These are phyloP conservation scores for Chascanopsetta lugubris DNA, from an alignment of 2,113 vertebrate genomes.

Conservation along the genomic window DNA sequence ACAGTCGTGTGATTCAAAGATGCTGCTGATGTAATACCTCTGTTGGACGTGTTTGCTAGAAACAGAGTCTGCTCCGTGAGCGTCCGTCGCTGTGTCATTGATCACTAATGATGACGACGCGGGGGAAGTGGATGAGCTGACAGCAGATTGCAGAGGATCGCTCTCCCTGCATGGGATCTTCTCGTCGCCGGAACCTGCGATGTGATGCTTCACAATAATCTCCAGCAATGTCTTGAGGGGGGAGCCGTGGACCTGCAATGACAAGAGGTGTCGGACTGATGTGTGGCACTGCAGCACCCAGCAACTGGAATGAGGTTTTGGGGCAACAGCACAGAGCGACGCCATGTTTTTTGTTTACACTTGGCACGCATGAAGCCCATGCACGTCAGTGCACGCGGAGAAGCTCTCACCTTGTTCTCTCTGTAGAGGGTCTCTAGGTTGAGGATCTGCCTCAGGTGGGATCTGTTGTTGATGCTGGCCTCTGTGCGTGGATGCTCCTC, in stretches of 20 bases:
- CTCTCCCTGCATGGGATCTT: constrained; percentile 18
- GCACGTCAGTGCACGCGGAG: background rate
- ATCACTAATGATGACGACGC: constrained; percentile 17
- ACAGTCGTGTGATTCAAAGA: background rate
- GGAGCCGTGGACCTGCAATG: constrained; percentile 65
- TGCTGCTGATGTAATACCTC: constrained; percentile 39
- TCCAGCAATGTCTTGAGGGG: constrained; percentile 92
- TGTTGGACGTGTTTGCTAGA: constrained; percentile 6
- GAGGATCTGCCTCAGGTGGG: constrained; percentile 84
- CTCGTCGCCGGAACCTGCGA: constrained; percentile 1
- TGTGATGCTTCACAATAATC: constrained; percentile 87
- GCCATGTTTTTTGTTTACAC: background rate
- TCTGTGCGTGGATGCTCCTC: constrained; percentile 87
- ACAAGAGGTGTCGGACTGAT: constrained; percentile 4
- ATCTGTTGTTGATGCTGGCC: constrained; percentile 91
- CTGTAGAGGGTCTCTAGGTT: constrained; percentile 88
- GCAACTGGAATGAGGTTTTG: background rate
- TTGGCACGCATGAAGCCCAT: background rate
- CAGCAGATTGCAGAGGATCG: background rate
- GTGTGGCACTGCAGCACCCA: background rate
- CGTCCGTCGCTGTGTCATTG: constrained; percentile 17
- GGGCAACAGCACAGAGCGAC: too few relatives aligned
- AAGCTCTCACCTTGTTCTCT: constrained; percentile 86
- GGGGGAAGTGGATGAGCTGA: background rate
- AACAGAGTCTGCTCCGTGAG: background rate